phyloP scores from a whole-genome alignment of 2,797 vertebrate species.

The Notolabrus celidotus region DNA sequence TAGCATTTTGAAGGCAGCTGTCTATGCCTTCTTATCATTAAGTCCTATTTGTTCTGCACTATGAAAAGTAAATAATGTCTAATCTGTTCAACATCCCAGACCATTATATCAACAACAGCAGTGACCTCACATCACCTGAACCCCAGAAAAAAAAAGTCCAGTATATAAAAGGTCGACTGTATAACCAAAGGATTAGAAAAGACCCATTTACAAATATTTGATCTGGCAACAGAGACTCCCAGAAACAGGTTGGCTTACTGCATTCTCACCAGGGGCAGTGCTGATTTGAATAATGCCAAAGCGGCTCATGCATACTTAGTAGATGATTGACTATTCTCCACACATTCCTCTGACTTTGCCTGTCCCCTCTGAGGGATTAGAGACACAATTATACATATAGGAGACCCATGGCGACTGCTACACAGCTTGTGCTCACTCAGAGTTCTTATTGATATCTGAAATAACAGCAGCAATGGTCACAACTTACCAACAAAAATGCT shows the following conservation, averaged over 20 bases:
- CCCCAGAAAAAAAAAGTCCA: not conserved
- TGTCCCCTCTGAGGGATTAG: slow-evolving; percentile 30
- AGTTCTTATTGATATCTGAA: not conserved
- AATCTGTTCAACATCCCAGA: not conserved
- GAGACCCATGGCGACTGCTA: not conserved
- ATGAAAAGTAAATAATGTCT: not conserved
- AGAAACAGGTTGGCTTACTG: slow-evolving; percentile 45
- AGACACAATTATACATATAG: slow-evolving; percentile 14
- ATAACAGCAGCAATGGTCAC: not conserved
- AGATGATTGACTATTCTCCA: slow-evolving; percentile 34
- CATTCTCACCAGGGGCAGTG: slow-evolving; percentile 35
- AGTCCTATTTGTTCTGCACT: not conserved
- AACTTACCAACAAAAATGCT: not conserved
- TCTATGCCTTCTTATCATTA: not conserved
- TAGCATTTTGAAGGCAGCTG: not conserved
- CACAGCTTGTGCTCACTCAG: not conserved
- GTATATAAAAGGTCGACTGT: not conserved
- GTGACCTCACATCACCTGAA: not conserved
- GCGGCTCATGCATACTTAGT: slow-evolving; percentile 47
- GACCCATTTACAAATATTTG: slow-evolving; percentile 48
- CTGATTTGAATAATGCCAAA: slow-evolving; percentile 62
- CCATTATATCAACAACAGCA: not conserved
- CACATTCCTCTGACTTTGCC: slow-evolving; percentile 24
- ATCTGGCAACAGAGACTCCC: slow-evolving; percentile 35
- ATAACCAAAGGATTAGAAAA: slow-evolving; percentile 21